Conservation (phyloP, 2,797 vertebrate genomes). For the Pyrocephalus nanus region DNA sequence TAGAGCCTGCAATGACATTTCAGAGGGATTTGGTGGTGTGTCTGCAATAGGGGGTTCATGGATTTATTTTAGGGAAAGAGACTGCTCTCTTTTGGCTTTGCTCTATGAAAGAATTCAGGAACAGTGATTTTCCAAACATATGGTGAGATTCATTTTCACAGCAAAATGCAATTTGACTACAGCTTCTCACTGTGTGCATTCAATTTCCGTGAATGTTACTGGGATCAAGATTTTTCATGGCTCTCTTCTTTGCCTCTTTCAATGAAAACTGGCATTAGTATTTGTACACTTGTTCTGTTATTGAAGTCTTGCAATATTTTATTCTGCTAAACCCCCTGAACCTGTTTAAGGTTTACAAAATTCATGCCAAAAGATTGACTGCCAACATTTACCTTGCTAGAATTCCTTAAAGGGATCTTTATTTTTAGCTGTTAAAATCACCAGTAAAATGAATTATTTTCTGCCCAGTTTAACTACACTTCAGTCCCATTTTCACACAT, state of each 20-base stretch:
- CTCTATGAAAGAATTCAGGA: background rate
- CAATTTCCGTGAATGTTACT: background rate
- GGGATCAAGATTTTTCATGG: constrained; percentile 3
- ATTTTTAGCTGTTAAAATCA: background rate
- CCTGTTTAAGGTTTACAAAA: background rate
- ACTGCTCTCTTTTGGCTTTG: background rate
- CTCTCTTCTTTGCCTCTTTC: background rate
- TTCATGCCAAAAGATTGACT: background rate
- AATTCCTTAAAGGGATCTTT: background rate
- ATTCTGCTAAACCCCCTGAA: background rate
- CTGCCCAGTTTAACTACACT: background rate
- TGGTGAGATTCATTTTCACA: background rate
- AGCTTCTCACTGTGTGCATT: background rate
- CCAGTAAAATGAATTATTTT: background rate
- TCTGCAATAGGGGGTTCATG: background rate
- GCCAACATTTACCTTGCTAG: background rate
- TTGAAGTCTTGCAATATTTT: background rate
- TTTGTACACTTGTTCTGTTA: background rate
- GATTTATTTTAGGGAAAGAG: constrained; percentile 10
- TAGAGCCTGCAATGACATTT: background rate
- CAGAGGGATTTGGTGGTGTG: background rate
- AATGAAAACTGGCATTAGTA: background rate
- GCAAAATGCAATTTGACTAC: constrained; percentile 9
- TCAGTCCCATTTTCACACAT: background rate
- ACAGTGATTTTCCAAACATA: background rate